Conservation (phyloP, 64 coral and sea anemone genomes). For the Pachyseris speciosa region DNA sequence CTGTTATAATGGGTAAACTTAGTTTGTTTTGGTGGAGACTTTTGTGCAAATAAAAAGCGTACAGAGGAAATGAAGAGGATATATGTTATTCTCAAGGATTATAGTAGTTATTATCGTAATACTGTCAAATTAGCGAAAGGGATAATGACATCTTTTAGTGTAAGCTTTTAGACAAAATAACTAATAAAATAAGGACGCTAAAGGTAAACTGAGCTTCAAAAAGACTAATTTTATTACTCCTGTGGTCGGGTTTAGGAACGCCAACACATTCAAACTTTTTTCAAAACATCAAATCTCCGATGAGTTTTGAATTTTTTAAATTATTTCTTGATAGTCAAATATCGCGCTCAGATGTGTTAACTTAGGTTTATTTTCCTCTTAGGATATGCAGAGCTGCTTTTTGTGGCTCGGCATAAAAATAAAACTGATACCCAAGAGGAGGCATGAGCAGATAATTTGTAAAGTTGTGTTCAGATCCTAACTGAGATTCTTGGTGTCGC, state of each 20-base stretch:
- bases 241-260: not conserved
- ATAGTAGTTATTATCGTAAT: conserved; percentile 47
- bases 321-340: not conserved
- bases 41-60: conserved; percentile 33
- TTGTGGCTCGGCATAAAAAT: not conserved
- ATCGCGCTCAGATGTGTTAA: not conserved
- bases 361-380: not conserved
- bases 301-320: not conserved
- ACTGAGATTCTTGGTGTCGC: not conserved
- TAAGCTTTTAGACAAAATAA: conserved; percentile 25
- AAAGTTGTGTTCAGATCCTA: too few species aligned
- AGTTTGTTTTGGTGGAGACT: conserved; percentile 37
- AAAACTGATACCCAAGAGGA: not conserved
- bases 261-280: not conserved
- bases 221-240: not conserved
- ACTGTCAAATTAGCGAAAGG: conserved; percentile 44
- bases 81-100: conserved; percentile 51
- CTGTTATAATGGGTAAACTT: conserved; percentile 19
- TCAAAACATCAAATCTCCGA: not conserved
- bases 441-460: not conserved
- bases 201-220: not conserved
- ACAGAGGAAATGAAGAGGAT: conserved; percentile 53
- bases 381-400: not conserved
- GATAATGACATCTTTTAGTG: conserved; percentile 5
- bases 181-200: conserved; percentile 1